Conservation (phyloP, 2,113 vertebrate species). For the Caloenas nicobarica region DNA sequence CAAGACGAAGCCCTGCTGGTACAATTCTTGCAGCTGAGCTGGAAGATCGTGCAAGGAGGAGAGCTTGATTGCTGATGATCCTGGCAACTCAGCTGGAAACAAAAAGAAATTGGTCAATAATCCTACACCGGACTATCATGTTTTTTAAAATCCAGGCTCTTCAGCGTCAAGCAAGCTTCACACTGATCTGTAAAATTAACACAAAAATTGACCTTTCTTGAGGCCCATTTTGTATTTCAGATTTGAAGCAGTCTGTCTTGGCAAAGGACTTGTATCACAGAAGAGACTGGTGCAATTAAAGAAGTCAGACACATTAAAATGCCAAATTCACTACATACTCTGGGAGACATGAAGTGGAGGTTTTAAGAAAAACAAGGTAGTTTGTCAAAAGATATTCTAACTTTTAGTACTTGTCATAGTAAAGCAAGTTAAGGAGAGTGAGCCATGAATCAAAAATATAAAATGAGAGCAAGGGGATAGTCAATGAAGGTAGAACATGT, state of each 20-base stretch:
- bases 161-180: slow-evolving; percentile 24
- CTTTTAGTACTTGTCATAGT: neutral
- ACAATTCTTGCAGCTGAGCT: slow-evolving; percentile 89
- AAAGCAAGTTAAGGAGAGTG: neutral
- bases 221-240: neutral
- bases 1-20: slow-evolving; percentile 92
- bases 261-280: neutral
- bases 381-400: neutral
- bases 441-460: neutral
- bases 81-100: slow-evolving; percentile 76
- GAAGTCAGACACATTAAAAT: neutral
- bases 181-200: neutral
- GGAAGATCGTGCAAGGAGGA: slow-evolving; percentile 91
- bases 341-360: neutral
- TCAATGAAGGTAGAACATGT: neutral
- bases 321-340: neutral
- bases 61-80: slow-evolving; percentile 88
- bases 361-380: neutral
- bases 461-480: neutral
- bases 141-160: slow-evolving; percentile 26
- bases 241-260: neutral
- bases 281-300: neutral
- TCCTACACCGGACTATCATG: neutral
- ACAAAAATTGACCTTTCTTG: neutral
- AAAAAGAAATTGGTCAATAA: slow-evolving; percentile 54